These are phyloP conservation scores for Apoderus coryli DNA, from an alignment of 2,888 invertebrate genomes.

Conservation along the genomic window DNA sequence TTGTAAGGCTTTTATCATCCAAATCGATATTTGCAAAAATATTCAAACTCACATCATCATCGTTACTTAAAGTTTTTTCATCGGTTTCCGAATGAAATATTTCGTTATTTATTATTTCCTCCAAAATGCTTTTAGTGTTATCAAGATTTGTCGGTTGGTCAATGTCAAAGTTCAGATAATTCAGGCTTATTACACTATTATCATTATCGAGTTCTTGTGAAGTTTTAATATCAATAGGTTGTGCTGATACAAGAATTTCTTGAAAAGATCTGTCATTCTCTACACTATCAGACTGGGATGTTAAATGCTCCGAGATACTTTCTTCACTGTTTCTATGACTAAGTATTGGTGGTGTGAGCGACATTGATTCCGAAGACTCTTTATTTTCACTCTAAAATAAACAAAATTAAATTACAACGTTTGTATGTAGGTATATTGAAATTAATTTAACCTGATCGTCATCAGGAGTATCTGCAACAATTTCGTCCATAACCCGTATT, in stretches of 20 bases:
- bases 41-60: conserved; percentile 28
- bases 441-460: too few relatives aligned
- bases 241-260: conserved; percentile 28
- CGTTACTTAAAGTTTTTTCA: conserved; percentile 16
- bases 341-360: too few relatives aligned
- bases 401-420: too few relatives aligned
- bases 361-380: too few relatives aligned
- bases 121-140: conserved; percentile 26
- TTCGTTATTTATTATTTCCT: conserved; percentile 27
- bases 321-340: too few relatives aligned
- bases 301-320: conserved; percentile 22
- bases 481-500: too few relatives aligned
- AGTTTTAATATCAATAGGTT: not conserved
- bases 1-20: conserved; percentile 28
- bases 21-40: conserved; percentile 30
- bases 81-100: conserved; percentile 23
- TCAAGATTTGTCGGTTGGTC: not conserved
- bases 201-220: conserved; percentile 12
- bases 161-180: conserved; percentile 17
- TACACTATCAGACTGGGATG: conserved; percentile 20
- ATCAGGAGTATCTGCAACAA: too few relatives aligned
- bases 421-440: too few relatives aligned
- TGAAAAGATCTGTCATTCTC: conserved; percentile 32
- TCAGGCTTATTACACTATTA: conserved; percentile 20
- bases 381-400: too few relatives aligned